These are phyloP conservation scores for Rotaria socialis DNA, from an alignment of 2,888 invertebrate species.

Conservation along the genomic window DNA sequence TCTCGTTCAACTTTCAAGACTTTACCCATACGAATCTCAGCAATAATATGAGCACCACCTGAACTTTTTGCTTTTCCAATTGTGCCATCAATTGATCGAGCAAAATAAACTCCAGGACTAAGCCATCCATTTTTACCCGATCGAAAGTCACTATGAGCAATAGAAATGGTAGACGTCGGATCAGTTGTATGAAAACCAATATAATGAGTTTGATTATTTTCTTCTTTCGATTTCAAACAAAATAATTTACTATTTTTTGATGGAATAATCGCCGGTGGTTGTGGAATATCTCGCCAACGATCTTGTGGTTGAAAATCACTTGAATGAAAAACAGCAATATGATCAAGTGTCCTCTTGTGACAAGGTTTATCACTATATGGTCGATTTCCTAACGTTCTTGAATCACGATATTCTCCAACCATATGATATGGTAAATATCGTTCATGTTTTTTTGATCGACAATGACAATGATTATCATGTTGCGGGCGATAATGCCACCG, in stretches of 20 bases:
- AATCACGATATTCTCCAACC: not conserved
- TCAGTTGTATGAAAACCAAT: not conserved
- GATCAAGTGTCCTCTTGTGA: not conserved
- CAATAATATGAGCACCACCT: not conserved
- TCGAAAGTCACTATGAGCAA: not conserved
- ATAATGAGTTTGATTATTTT: not conserved
- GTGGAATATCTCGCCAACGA: not conserved
- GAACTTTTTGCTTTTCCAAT: not conserved
- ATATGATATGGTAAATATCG: not conserved
- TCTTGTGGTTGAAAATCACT: not conserved
- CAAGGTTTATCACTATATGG: not conserved
- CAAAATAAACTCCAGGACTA: not conserved
- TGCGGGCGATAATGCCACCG: not conserved
- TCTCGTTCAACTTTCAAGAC: not conserved
- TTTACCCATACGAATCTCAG: not conserved
- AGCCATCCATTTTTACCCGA: not conserved
- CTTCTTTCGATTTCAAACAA: not conserved
- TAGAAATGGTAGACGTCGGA: not conserved
- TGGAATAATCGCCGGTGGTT: not conserved
- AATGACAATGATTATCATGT: not conserved
- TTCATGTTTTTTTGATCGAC: not conserved
- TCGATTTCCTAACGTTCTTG: not conserved
- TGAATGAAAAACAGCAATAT: not conserved
- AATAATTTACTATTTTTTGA: not conserved
- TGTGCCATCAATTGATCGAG: not conserved